phyloP scores from a whole-genome alignment of 2,797 vertebrate genomes.

The Intellagama lesueurii region DNA sequence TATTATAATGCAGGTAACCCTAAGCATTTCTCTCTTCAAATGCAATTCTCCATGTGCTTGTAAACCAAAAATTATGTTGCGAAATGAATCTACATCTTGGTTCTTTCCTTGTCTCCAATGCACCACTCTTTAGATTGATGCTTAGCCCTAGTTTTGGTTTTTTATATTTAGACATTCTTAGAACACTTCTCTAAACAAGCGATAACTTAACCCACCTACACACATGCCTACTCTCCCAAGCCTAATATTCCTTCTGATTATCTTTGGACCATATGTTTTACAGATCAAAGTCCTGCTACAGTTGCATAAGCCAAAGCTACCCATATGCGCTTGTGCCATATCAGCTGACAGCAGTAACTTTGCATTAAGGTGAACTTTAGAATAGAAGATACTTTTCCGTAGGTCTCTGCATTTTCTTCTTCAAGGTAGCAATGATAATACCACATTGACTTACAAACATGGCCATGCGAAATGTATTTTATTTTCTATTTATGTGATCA shows the following conservation, averaged over 20 bases:
- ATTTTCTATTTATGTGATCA: neutral
- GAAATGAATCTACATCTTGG: neutral
- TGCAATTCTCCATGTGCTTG: neutral
- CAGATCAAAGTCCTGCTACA: neutral
- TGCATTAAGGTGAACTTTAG: neutral
- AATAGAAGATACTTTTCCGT: neutral
- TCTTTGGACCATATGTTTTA: slow-evolving; percentile 9
- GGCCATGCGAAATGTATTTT: neutral
- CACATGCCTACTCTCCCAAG: neutral
- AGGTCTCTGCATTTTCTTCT: neutral
- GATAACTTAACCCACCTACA: neutral
- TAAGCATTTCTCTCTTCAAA: neutral
- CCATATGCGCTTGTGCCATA: neutral
- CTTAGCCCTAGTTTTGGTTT: neutral
- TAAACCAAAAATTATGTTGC: neutral
- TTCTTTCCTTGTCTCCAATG: neutral
- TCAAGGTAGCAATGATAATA: neutral
- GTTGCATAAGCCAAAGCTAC: neutral
- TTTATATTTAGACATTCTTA: neutral
- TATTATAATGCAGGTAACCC: no score
- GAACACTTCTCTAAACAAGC: neutral
- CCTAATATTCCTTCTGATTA: neutral
- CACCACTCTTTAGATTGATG: neutral
- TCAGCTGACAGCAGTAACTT: neutral
- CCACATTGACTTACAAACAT: neutral